Evolutionary conservation across 2,888 invertebrate genomes (phyloP), one percentile per base, ranked within the genome.

Genomic region (Polyommatus icarus): DNA sequence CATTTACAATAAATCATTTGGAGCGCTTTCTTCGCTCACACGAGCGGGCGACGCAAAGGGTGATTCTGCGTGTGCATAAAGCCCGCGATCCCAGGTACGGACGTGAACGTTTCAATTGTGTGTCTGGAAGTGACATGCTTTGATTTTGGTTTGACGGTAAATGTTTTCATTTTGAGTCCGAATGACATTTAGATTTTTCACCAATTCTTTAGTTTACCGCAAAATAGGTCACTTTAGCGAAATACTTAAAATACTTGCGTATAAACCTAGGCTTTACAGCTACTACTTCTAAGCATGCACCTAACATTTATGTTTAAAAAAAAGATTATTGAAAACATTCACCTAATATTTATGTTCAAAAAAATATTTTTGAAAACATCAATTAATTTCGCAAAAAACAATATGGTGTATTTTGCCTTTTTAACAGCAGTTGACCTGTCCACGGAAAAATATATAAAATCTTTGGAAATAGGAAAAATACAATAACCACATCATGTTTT

Each of bases 1-100:
- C 93, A 93, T 94, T 94, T 93, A 93, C 94, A 93, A 93, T 94
- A 94, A 94, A 94, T 94, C 94, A 94, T 93, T 93, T 93, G 92
- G 92, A 93, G 92, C 90, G 93, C 91, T 90, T 92, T 92, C 92
- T 92, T 87, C 92, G 93, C 92, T 92, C 91, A 91, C 92, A 90
- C 91, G 89, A 89, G 90, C 89, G 91, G 89, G 89, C 91, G 90
- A 89, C 91, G 93, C 93, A 92, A 93, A 93, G 93, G 93, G 93
- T 93, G 93, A 93, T 93, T 93, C 92, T 87, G 91, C 92, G 91
- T 90, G 88, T 91, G 91, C 92, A 93, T 94, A 94, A 93, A 92
- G 92, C 91, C 90, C 89, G 89, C 87, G 86, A 91, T 90, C 90
- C 87, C 93, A 93, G 93, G 93, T 93, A 93, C 90, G 78, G 71